These are phyloP conservation scores for Laticauda colubrina DNA, from an alignment of 2,113 vertebrate species.

Conservation along the genomic window DNA sequence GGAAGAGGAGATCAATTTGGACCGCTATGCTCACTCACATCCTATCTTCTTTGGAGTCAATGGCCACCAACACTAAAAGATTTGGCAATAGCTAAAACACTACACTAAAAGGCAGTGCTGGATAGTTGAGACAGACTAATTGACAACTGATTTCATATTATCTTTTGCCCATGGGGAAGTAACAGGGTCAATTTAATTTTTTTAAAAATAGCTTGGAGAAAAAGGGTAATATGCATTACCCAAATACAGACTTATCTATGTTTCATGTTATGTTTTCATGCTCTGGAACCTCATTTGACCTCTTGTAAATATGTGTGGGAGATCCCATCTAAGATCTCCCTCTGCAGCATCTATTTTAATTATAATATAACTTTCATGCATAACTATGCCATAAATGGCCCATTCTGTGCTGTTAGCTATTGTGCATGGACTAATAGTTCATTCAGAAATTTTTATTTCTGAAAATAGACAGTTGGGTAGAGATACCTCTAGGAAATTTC, in stretches of 20 bases:
- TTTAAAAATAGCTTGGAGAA: neutral
- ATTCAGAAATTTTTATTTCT: neutral
- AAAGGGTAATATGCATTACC: neutral
- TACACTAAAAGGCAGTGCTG: neutral
- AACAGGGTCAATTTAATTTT: neutral
- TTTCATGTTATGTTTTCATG: no score
- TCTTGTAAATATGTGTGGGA: neutral
- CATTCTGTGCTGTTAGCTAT: neutral
- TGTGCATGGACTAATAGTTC: neutral
- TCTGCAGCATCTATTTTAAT: neutral
- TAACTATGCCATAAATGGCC: neutral
- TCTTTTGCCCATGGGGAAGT: neutral
- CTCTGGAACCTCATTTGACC: neutral
- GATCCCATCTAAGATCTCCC: neutral
- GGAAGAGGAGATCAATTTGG: neutral
- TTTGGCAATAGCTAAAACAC: neutral
- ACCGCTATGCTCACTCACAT: neutral
- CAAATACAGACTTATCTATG: neutral
- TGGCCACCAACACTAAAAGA: neutral
- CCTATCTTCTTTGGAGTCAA: neutral
- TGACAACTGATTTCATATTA: neutral
- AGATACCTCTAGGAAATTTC: neutral
- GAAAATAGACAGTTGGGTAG: neutral
- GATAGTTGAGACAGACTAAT: neutral
- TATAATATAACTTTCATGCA: no score